Base-by-base conservation (phyloP, 1,140 invertebrate species). In the Venturia canescens region DNA sequence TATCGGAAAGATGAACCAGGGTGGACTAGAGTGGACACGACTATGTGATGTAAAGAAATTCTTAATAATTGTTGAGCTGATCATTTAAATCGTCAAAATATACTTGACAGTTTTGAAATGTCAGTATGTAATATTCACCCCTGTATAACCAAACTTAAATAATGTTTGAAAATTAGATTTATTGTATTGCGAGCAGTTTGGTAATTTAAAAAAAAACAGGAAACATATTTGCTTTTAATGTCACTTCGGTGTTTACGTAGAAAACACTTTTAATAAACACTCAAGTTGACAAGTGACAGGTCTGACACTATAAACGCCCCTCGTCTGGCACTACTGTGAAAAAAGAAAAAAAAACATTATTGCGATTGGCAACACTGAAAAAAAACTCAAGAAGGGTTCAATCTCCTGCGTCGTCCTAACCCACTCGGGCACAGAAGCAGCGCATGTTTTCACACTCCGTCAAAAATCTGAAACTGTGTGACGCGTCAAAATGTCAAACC, bases 291-390 rank as follows among this genome's bases (percentile, higher is more conserved):
- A 76, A 63, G 53, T 34, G 50, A 38, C 29, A 18, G n/a, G 16
- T 76, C 50, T 78, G 77, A 70, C 77, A 78, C n/a, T n/a, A 50
- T 69, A 29, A n/a, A 78, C 77, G 48, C 38, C 74, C 74, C 74
- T 53, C 21, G 9, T 3, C 34, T 34, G 3, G 34, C 38, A 11
- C 38, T 11, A 44, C 13, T 44, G 38, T 11, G 38, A 44, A 44
- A 44, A 44, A 44, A 44, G 13, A 44, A 44, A 44, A 44, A 44
- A 44, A 44, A 44, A 44, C 38, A 44, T 44, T 44, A 11, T 11
- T 1, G 23, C 16, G 5, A 21, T 50, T 48, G 70, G 38, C 21
- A 44, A 11, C 70, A 72, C 70, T 72, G 70, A 3, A n/a, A 57
- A n/a, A n/a, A n/a, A n/a, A n/a, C n/a, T n/a, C n/a, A n/a, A n/a